Evolutionary conservation across 2,797 vertebrate species (phyloP), one percentile per base, ranked within the genome.

Genomic region (Arremon aurantiirostris): DNA sequence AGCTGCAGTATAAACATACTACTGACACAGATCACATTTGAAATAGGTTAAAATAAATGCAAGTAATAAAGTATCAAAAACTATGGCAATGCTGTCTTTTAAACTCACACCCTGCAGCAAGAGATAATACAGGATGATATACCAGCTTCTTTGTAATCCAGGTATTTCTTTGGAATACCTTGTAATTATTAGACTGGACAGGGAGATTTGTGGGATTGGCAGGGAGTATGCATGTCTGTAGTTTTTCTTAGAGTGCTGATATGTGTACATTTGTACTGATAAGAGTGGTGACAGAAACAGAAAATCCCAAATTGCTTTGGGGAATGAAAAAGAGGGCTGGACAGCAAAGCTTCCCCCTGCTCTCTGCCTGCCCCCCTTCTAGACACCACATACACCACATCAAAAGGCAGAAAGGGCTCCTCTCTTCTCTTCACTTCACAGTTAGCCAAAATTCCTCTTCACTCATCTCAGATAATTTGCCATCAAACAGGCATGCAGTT

Each of bases 251-350:
- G 56, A 84, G 79, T 66, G 86, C 71, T 96, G 94, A 96, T 94
- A 85, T 59, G 59, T 93, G 47, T 93, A 87, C 85, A 80, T 94
- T 96, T 35, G 39, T 80, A 82, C 68, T 96, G 95, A 96, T 96
- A 96, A 96, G 86, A 76, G 91, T 94, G 94, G 89, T 97, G 97
- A 97, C 93, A 97, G 88, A 96, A 96, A 92, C 9, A 90, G 73
- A 94, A 97, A 96, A 97, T 91, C 95, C 72, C 89, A 77, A 92
- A 53, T 88, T 82, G 93, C 84, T 97, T 92, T 23, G 8, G 71
- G 89, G 94, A 79, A 96, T 94, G 89, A 96, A 92, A 95, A 86
- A 61, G 89, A 93, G 85, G 56, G 20, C 35, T 85, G 64, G 76
- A 91, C 69, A 89, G 92, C 82, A 93, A 86, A 80, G 15, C 23